A percentile compares a stretch with the other conserved stretches of the same genome.
Evolutionary conservation across 2,888 invertebrate species (phyloP).

Genomic region (Dorcus parallelipipedus): DNA sequence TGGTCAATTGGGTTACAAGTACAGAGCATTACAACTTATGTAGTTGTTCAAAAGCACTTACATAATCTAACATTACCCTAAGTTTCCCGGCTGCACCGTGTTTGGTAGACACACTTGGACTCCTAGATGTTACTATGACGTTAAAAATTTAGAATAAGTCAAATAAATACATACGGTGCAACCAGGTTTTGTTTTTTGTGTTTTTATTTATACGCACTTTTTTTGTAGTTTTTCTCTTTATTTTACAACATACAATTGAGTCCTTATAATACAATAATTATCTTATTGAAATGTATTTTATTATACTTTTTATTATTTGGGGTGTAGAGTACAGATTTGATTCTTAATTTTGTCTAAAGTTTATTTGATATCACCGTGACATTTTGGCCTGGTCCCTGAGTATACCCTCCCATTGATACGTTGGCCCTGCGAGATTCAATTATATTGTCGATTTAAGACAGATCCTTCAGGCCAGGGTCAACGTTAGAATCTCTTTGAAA

Average conservation of each 20-base stretch:
- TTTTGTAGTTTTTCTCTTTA: constrained; percentile 31
- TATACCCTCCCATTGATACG: constrained; percentile 43
- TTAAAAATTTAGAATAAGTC: constrained; percentile 40
- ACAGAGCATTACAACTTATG: constrained; percentile 50
- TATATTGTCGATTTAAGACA: constrained; percentile 12
- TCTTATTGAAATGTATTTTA: constrained; percentile 47
- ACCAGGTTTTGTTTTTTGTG: constrained; percentile 29
- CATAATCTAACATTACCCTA: constrained; percentile 44
- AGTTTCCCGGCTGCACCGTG: constrained; percentile 39
- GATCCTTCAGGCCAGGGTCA: constrained; percentile 17
- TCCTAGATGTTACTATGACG: constrained; percentile 5
- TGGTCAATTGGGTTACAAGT: constrained; percentile 55
- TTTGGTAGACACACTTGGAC: constrained; percentile 22
- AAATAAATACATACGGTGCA: constrained; percentile 38
- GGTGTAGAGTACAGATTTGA: constrained; percentile 45
- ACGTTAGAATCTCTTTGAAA: constrained; percentile 5
- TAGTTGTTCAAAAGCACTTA: constrained; percentile 52
- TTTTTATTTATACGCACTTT: constrained; percentile 25
- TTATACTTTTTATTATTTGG: constrained; percentile 37
- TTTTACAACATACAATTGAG: constrained; percentile 47
- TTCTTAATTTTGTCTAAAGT: constrained; percentile 44
- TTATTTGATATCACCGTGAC: constrained; percentile 52
- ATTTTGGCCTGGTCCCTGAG: constrained; percentile 55
- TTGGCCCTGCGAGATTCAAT: constrained; percentile 17
- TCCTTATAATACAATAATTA: constrained; percentile 38